A percentile compares a stretch with the other conserved stretches of the same genome.
phyloP scores from a whole-genome alignment of 2,888 invertebrate species.

The Cataglyphis albicans region DNA sequence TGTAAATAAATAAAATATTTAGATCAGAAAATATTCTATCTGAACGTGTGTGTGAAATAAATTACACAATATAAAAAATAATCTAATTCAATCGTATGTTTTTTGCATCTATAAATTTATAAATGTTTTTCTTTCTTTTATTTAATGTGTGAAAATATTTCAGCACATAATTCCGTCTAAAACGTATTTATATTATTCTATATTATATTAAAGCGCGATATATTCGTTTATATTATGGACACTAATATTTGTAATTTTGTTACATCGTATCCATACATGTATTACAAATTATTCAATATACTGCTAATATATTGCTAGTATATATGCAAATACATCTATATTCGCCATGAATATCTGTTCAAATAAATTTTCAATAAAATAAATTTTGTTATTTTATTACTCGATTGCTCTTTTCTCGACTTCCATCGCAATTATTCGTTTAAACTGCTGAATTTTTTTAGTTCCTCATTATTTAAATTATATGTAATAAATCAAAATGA shows the following conservation, averaged over 20 bases:
- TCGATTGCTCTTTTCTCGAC: neutral
- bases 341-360: neutral
- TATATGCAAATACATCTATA: neutral
- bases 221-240: neutral
- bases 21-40: too few relatives aligned
- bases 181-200: too few relatives aligned
- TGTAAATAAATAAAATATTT: too few relatives aligned
- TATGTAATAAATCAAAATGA: neutral
- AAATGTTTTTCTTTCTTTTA: too few relatives aligned
- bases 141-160: too few relatives aligned
- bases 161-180: too few relatives aligned
- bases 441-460: neutral
- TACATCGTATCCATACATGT: neutral
- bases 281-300: neutral
- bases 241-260: slow-evolving; percentile 9
- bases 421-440: neutral
- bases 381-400: neutral
- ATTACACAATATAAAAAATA: too few relatives aligned
- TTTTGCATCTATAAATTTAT: too few relatives aligned
- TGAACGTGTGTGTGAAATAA: too few relatives aligned
- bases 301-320: neutral
- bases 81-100: too few relatives aligned
- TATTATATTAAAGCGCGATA: neutral
- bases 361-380: slow-evolving; percentile 19
- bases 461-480: neutral